phyloP scores from a whole-genome alignment of 2,113 vertebrate species.

The Hypomesus transpacificus region DNA sequence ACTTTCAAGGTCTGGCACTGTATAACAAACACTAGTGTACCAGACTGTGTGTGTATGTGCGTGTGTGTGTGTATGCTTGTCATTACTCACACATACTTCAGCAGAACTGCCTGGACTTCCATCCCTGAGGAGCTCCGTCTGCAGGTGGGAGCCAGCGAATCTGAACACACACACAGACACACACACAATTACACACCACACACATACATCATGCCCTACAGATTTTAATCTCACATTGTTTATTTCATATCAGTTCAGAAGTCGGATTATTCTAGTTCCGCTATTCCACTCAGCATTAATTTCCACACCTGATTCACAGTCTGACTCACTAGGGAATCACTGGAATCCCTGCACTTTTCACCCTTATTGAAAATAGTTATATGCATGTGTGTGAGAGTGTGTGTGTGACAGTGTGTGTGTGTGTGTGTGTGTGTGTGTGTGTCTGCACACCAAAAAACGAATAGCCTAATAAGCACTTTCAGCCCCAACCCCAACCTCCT shows the following conservation, averaged over 20 bases:
- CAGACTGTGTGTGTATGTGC: constrained; percentile 10
- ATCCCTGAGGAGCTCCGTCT: constrained; percentile 77
- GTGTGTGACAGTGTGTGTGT: constrained; percentile 20
- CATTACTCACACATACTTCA: constrained; percentile 74
- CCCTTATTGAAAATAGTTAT: neutral
- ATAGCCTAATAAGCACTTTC: constrained; percentile 49
- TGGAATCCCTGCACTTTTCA: neutral
- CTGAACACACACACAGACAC: constrained; percentile 51
- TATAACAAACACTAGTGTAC: neutral
- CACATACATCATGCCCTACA: neutral
- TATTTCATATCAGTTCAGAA: neutral
- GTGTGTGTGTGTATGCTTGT: constrained; percentile 10
- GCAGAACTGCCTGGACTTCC: constrained; percentile 81
- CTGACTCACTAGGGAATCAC: neutral
- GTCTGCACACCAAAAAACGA: constrained; percentile 8
- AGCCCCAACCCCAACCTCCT: neutral
- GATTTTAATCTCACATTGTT: neutral
- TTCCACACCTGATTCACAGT: too few relatives aligned
- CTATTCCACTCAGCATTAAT: too few relatives aligned
- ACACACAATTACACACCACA: constrained; percentile 9
- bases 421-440: constrained; percentile 24
- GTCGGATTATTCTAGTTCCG: too few relatives aligned
- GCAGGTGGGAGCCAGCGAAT: constrained; percentile 77
- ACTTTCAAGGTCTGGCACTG: constrained; percentile 17
- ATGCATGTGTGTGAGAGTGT: neutral